Conservation (phyloP, 37 sponge, comb jelly and placozoan genomes). For the Halichondria panicea region DNA sequence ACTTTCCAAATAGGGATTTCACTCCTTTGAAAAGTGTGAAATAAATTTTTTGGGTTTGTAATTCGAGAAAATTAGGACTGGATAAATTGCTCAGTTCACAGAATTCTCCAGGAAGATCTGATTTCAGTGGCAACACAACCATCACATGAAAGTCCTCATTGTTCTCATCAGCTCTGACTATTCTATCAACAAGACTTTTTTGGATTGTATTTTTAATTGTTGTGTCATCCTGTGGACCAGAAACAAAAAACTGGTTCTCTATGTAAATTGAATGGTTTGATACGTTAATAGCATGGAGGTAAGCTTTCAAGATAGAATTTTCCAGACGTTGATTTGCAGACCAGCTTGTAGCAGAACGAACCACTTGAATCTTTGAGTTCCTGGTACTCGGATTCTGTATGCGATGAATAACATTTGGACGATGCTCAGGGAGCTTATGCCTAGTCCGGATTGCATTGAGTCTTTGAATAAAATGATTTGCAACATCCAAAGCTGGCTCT, state of each 20-base stretch:
- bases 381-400: conserved; percentile 23
- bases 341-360: conserved; percentile 49
- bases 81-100: too few relatives aligned
- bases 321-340: conserved; percentile 36
- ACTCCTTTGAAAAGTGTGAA: too few relatives aligned
- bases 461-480: neutral
- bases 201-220: conserved; percentile 22
- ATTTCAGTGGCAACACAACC: conserved; percentile 41
- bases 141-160: conserved; percentile 39
- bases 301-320: conserved; percentile 42
- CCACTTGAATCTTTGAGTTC: conserved; percentile 42
- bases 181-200: conserved; percentile 18
- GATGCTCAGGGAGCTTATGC: neutral
- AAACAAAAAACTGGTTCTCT: conserved; percentile 69
- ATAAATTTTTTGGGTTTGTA: too few relatives aligned
- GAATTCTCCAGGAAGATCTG: conserved; percentile 47
- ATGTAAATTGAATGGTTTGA: conserved; percentile 72
- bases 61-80: too few relatives aligned
- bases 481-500: conserved; percentile 44
- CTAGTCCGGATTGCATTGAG: neutral
- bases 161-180: conserved; percentile 37
- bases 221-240: conserved; percentile 12
- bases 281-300: conserved; percentile 38
- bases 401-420: conserved; percentile 4
- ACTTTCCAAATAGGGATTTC: neutral